Evolutionary conservation across 2,888 invertebrate genomes (phyloP).

Genomic region (Drosophila heteroneura): DNA sequence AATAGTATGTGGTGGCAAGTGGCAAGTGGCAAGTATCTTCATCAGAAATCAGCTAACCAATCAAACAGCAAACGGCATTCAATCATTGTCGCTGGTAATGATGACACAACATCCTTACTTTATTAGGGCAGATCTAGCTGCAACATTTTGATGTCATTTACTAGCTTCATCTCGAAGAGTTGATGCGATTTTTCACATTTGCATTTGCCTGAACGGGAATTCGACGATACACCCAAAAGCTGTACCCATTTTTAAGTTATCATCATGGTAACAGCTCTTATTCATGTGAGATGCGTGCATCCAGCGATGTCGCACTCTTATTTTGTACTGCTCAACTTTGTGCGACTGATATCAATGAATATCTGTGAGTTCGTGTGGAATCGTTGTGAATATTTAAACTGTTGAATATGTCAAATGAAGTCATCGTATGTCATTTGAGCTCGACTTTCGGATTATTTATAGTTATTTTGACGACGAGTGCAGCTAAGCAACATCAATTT

Average conservation of each 20-base stretch:
- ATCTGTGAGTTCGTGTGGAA: not conserved
- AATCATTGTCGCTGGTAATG: constrained; percentile 67
- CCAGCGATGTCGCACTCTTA: not conserved
- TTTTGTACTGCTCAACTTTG: not conserved
- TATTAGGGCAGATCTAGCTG: not conserved
- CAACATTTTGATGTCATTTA: not conserved
- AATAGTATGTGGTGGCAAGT: constrained; percentile 38
- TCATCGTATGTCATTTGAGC: constrained; percentile 4
- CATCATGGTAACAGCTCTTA: not conserved
- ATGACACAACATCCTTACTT: constrained; percentile 17
- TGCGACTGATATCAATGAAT: not conserved
- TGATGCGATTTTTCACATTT: not conserved
- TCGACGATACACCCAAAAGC: not conserved
- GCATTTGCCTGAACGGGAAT: not conserved
- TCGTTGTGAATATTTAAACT: constrained; percentile 58
- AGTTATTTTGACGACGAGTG: not conserved
- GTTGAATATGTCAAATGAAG: constrained; percentile 24
- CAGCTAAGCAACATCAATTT: constrained; percentile 52
- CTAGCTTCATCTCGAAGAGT: not conserved
- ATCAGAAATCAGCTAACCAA: constrained; percentile 61
- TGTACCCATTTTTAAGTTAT: not conserved
- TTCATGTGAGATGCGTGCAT: not conserved
- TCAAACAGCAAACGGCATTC: constrained; percentile 65
- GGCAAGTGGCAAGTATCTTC: constrained; percentile 43
- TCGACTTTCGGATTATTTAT: not conserved